Percentiles rank a stretch among this genome's conserved stretches.
Evolutionary conservation across 2,113 vertebrate genomes (phyloP).

Genomic region (Mesocricetus auratus): DNA sequence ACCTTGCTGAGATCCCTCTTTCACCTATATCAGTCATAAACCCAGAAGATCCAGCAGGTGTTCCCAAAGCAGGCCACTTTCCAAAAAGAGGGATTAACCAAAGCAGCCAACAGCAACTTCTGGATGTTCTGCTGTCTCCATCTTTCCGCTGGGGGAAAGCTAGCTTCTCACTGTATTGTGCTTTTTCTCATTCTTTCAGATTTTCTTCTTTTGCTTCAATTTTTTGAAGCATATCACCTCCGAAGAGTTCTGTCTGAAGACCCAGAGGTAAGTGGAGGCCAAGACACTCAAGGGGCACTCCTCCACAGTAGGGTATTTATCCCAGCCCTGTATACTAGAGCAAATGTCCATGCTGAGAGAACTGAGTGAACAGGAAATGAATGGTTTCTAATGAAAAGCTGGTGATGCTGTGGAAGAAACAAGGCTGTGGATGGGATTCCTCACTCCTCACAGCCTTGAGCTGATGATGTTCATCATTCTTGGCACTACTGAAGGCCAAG

Average conservation of each 20-base stretch:
- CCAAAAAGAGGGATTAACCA: background rate
- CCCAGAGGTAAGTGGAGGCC: slow-evolving; percentile 90
- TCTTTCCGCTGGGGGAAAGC: background rate
- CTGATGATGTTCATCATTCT: background rate
- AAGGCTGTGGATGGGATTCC: background rate
- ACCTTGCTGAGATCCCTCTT: background rate
- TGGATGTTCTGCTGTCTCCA: background rate
- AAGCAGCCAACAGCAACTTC: background rate
- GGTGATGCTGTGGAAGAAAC: background rate
- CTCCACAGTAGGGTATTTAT: slow-evolving; percentile 74
- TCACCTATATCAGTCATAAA: background rate
- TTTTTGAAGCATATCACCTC: slow-evolving; percentile 99
- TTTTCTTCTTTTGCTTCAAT: slow-evolving; percentile 99
- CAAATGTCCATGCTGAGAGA: slow-evolving; percentile 28
- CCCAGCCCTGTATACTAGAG: slow-evolving; percentile 50
- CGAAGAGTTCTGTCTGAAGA: slow-evolving; percentile 96
- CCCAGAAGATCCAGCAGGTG: background rate
- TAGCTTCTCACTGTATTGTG: slow-evolving; percentile 2
- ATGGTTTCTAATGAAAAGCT: background rate
- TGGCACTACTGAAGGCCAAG: background rate
- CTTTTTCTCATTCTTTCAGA: slow-evolving; percentile 87
- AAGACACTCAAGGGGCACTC: background rate
- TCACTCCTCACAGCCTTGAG: too few species aligned
- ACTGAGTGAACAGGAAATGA: background rate
- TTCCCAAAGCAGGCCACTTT: background rate